Evolutionary conservation across 2,888 invertebrate genomes (phyloP), one percentile per base, ranked within the genome.

Genomic region (Ectropis crepuscularia): DNA sequence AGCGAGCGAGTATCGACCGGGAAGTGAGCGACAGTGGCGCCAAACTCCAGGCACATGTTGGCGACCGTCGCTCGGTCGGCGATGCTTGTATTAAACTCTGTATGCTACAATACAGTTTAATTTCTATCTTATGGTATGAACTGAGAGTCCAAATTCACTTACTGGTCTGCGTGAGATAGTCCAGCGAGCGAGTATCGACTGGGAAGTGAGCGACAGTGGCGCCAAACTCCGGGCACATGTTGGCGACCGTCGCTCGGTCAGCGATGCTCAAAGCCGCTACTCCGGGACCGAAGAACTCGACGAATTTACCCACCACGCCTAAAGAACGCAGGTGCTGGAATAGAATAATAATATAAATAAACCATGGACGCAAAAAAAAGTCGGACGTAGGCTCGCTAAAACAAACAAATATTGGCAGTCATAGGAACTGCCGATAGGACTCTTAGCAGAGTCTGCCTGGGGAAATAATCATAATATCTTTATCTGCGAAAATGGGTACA

Each of bases 281-380:
- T 4, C 99, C 99, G 0, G 98, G 96, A 0, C 99, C 99, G 88
- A 97, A 99, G 92, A 99, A 99, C 91, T 99, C 99, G 6, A 99
- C 99, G 91, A 99, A 99, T 82, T 99, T 99, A 5, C 99, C 99
- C 57, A 99, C 99, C 6, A 99, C 99, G 45, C 99, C 99, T 53
- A 99, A 85, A 75, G 98, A 96, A 11, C 99, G 95, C 59, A 99
- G 94, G 85, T 97, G 96, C 95, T 97, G 90, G 0, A 67, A 49
- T 5, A n/a, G n/a, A n/a, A n/a, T n/a, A n/a, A n/a, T n/a, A n/a
- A n/a, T n/a, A n/a, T n/a, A n/a, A n/a, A n/a, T n/a, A n/a, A n/a
- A n/a, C n/a, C n/a, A n/a, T n/a, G n/a, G n/a, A n/a, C n/a, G n/a
- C n/a, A n/a, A n/a, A n/a, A n/a, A n/a, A n/a, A n/a, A n/a, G n/a